A percentile compares a stretch with the other conserved stretches of the same genome.
Conservation (phyloP, 2,797 vertebrate species). For the Cossypha polioptera region DNA sequence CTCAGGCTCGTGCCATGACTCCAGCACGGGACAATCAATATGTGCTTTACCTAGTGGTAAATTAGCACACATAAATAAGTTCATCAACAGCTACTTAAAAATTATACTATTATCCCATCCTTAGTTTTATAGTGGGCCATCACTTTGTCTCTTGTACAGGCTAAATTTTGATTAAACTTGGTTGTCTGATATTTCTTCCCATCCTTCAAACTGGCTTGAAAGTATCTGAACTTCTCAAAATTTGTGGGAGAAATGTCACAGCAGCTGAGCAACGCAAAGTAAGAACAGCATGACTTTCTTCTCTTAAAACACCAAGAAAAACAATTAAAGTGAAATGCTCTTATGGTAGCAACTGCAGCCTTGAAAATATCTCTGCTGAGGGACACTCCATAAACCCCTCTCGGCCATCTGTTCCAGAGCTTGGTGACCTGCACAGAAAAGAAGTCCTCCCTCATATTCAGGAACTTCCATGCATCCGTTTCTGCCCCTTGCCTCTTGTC, state of each 20-base stretch:
- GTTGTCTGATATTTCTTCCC: background rate
- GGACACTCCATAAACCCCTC: background rate
- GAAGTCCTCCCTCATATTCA: background rate
- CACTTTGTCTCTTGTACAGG: background rate
- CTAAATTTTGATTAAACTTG: background rate
- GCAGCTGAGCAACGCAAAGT: background rate
- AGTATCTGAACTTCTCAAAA: background rate
- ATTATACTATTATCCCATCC: background rate
- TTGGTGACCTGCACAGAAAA: fast-evolving
- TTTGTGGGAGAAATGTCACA: background rate
- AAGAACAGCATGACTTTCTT: background rate
- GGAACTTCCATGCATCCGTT: background rate
- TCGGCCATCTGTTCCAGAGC: background rate
- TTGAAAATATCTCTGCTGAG: background rate
- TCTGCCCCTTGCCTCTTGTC: background rate
- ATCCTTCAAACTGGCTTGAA: background rate
- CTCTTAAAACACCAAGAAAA: background rate
- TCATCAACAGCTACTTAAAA: background rate
- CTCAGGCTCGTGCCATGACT: fast-evolving
- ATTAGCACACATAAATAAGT: fast-evolving
- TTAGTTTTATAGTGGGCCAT: background rate
- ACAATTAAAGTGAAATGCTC: background rate
- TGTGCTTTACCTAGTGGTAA: background rate
- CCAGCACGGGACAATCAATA: background rate
- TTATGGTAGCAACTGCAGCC: background rate